Percentiles rank a stretch among this genome's conserved stretches.
These are phyloP conservation scores for Chymomyza caudatula DNA, from an alignment of 2,888 invertebrate species.

Conservation along the genomic window DNA sequence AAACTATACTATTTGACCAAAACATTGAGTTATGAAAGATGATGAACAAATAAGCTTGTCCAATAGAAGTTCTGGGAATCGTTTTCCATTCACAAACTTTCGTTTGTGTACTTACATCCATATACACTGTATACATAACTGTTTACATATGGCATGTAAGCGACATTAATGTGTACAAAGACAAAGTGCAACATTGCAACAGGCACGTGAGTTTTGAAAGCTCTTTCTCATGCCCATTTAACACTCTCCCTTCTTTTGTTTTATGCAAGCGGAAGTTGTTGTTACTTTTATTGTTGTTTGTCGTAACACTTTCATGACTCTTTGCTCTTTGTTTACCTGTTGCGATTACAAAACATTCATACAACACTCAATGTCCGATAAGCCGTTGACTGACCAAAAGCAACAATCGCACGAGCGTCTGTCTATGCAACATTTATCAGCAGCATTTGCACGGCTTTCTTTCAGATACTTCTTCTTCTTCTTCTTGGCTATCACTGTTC, in stretches of 20 bases:
- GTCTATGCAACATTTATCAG: not conserved
- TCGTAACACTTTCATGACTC: not conserved
- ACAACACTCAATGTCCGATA: not conserved
- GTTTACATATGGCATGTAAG: not conserved
- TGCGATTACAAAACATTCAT: not conserved
- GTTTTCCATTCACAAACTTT: not conserved
- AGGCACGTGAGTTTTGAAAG: constrained; percentile 29
- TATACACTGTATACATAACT: not conserved
- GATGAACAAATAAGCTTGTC: too few species aligned
- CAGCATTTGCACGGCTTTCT: not conserved
- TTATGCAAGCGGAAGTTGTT: not conserved
- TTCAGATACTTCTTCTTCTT: too few species aligned
- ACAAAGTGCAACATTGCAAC: not conserved
- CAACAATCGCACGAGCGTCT: not conserved
- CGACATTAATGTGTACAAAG: not conserved
- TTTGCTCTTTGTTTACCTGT: not conserved
- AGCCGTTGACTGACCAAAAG: not conserved
- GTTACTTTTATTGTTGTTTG: not conserved
- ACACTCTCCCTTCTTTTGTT: not conserved
- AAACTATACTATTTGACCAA: too few species aligned
- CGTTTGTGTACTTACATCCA: not conserved
- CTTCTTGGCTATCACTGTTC: not conserved
- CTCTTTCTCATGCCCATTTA: not conserved
- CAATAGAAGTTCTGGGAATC: too few species aligned
- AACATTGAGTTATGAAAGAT: too few species aligned